Conservation (phyloP, 2,797 vertebrate species). For the Rhabdophis nuchalis region DNA sequence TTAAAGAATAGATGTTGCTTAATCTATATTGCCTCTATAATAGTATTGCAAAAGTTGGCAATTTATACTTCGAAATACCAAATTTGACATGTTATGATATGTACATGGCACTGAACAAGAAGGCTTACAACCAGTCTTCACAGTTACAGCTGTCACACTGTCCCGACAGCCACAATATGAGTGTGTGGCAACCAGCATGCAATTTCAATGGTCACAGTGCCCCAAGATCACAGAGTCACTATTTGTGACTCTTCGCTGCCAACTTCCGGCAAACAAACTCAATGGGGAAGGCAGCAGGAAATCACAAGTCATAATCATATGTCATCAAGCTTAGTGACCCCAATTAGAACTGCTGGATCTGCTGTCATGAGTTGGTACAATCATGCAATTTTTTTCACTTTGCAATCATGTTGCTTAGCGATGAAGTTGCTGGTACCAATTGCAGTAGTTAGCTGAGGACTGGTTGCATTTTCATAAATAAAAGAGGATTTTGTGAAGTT, state of each 20-base stretch:
- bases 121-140: neutral
- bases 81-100: neutral
- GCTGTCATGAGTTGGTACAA: neutral
- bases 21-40: constrained; percentile 3
- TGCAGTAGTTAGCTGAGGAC: neutral
- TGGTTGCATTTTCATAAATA: neutral
- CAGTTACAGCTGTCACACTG: neutral
- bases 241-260: neutral
- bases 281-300: neutral
- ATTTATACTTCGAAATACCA: neutral
- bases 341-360: neutral
- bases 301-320: neutral
- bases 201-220: neutral
- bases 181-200: neutral
- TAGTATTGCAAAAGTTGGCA: neutral
- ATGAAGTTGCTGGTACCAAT: neutral
- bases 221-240: neutral
- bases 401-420: neutral
- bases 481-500: neutral
- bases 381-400: neutral
- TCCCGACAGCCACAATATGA: neutral
- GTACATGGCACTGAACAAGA: neutral
- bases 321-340: neutral
- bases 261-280: neutral
- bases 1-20: constrained; percentile 18